Percentiles rank a stretch among this genome's conserved stretches.
These are phyloP conservation scores for Drosophila trapezifrons DNA, from an alignment of 1,140 invertebrate species.

Conservation along the genomic window DNA sequence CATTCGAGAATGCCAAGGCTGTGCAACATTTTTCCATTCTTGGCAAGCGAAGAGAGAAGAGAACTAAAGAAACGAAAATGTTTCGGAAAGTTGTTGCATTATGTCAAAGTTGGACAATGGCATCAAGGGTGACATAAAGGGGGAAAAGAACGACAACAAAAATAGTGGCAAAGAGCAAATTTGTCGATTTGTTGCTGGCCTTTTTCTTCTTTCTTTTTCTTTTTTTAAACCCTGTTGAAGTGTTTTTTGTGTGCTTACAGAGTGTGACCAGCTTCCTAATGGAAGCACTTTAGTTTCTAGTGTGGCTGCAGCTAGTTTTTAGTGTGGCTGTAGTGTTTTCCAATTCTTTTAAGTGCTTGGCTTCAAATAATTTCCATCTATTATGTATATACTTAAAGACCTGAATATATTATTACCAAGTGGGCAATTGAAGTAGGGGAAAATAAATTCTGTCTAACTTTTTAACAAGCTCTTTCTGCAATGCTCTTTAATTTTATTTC, in stretches of 20 bases:
- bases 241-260: not conserved
- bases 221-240: not conserved
- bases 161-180: constrained; percentile 20
- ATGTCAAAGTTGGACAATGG: constrained; percentile 24
- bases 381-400: not conserved
- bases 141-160: not conserved
- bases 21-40: constrained; percentile 4
- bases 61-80: constrained; percentile 18
- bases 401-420: not conserved
- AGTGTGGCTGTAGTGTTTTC: not conserved
- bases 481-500: constrained; percentile 21
- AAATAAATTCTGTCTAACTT: constrained; percentile 5
- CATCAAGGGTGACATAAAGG: constrained; percentile 4
- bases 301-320: not conserved
- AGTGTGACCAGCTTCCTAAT: constrained; percentile 1
- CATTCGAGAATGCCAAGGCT: constrained; percentile 22
- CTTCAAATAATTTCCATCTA: not conserved
- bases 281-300: not conserved
- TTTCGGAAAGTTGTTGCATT: constrained; percentile 37
- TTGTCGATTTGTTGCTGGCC: constrained; percentile 11
- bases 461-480: constrained; percentile 3
- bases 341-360: not conserved
- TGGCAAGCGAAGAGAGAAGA: not conserved
- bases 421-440: not conserved
- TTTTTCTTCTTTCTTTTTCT: not conserved